Evolutionary conservation across 2,797 vertebrate genomes (phyloP), one percentile per base, ranked within the genome.

Genomic region (Sebastes vulpes): DNA sequence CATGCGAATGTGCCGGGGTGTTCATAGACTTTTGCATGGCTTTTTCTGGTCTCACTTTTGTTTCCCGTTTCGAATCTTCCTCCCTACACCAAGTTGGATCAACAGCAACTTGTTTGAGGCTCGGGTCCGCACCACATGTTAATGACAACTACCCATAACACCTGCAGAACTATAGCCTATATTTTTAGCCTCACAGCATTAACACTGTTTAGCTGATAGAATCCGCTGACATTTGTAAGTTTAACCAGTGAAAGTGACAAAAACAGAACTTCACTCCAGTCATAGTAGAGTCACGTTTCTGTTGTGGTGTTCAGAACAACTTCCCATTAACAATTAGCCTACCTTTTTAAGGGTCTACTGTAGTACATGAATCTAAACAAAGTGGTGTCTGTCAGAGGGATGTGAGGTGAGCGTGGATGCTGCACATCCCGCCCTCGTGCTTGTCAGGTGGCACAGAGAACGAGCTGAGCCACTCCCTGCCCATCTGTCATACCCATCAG

Each of bases 401-500:
- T 16, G 75, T 56, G 65, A 60, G 53, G 72, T 53, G 74, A 75
- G 48, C 23, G 1, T 0, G 12, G 42, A 42, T 18, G 21, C 75
- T 2, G 80, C 35, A 38, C 61, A 26, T 38, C 70, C 52, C 10
- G 32, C 75, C 75, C 67, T n/a, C 9, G 3, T 35, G 72, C 53
- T 61, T 70, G 18, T 88, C 76, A 66, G 85, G 84, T 87, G 84
- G 75, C 75, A 28, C 46, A 10, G 60, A 74, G 65, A 72, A 20
- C 11, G 12, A 68, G 82, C 69, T 0, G 48, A 50, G 60, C 77
- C 65, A 6, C 79, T 88, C 84, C 77, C 78, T 35, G 65, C 72
- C 81, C 91, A 90, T 92, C 86, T 91, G 93, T 84, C 81, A 23
- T 23, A 10, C 52, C 79, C 61, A 63, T 85, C 80, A 38, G 58